A percentile compares a stretch with the other conserved stretches of the same genome.
Conservation (phyloP, 2,113 vertebrate species). For the Lepidothrix coronata region DNA sequence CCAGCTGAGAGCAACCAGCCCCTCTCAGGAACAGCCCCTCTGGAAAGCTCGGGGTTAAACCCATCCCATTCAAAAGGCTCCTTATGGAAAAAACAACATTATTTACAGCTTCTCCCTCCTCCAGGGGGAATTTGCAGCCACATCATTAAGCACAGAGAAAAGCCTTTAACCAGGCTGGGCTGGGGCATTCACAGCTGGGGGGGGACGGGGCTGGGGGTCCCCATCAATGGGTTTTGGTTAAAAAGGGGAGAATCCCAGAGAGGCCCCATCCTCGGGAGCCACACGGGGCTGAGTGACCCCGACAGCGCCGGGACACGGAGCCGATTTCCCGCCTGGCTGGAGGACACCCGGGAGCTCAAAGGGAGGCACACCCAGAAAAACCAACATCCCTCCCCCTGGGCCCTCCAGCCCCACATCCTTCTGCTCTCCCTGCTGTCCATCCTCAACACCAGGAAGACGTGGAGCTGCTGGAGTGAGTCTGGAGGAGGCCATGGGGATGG, state of each 20-base stretch:
- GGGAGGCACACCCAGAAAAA: background rate
- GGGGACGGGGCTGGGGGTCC: background rate
- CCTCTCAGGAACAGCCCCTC: background rate
- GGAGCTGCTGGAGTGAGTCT: background rate
- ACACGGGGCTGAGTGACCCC: background rate
- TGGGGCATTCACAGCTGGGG: background rate
- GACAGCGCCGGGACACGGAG: background rate
- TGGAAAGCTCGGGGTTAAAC: background rate
- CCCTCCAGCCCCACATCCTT: background rate
- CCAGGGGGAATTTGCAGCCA: background rate
- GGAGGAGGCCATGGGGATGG: background rate
- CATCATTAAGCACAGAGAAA: conserved; percentile 8
- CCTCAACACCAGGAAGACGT: background rate
- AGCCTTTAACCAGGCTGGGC: background rate
- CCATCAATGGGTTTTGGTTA: background rate
- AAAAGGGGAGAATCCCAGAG: background rate
- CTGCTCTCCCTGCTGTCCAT: background rate
- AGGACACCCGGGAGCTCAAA: background rate
- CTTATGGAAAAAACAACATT: background rate
- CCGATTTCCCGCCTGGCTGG: background rate
- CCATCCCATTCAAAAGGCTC: background rate
- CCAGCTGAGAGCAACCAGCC: background rate
- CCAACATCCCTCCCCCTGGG: background rate
- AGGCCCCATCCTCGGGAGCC: background rate
- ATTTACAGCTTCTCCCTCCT: conserved; percentile 13